Evolutionary conservation across 2,113 vertebrate genomes (phyloP).

Genomic region (Caloenas nicobarica): DNA sequence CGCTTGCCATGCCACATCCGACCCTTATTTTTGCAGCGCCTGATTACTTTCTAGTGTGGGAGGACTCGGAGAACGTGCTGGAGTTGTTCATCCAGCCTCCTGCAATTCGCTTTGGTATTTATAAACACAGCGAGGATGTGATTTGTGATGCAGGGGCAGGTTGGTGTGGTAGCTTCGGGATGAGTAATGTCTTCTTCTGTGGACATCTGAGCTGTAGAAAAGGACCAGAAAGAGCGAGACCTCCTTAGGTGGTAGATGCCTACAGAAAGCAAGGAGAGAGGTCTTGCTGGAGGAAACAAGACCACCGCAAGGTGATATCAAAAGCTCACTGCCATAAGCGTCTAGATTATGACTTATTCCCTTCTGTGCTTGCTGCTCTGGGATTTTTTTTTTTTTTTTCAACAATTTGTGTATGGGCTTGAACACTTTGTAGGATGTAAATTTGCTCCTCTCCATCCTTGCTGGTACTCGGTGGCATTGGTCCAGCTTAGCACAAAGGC

Average conservation of each 20-base stretch:
- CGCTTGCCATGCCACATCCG: not conserved
- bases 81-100: constrained; percentile 41
- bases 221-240: not conserved
- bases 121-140: not conserved
- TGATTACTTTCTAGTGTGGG: constrained; percentile 44
- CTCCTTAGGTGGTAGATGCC: not conserved
- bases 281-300: not conserved
- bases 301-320: not conserved
- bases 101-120: constrained; percentile 29
- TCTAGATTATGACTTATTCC: not conserved
- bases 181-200: not conserved
- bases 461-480: fast-evolving
- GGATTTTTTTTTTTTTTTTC: not conserved
- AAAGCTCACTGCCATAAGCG: not conserved
- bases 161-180: not conserved
- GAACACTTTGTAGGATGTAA: not conserved
- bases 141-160: not conserved
- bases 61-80: constrained; percentile 35
- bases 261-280: not conserved
- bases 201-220: not conserved
- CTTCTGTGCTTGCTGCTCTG: not conserved
- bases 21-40: not conserved
- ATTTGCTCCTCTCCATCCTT: not conserved
- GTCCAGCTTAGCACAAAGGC: not conserved
- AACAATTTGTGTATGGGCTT: not conserved